These are phyloP conservation scores for Tryphoninae sp. DNA, from an alignment of 2,888 invertebrate species.

Conservation along the genomic window DNA sequence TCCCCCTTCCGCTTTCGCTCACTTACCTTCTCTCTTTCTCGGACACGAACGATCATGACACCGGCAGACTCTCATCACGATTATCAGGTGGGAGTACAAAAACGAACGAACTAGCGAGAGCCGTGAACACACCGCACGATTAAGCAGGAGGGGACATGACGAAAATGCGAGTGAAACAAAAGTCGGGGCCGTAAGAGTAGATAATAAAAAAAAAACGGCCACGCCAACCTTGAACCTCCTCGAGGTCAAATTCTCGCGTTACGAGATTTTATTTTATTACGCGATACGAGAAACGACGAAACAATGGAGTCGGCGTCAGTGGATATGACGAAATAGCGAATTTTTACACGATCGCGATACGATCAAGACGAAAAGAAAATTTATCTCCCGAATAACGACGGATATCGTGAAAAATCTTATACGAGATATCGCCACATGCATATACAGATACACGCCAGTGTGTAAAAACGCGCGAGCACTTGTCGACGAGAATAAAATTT, in stretches of 20 bases:
- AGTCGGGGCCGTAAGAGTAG: neutral
- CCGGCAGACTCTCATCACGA: conserved; percentile 5
- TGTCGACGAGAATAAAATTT: conserved; percentile 19
- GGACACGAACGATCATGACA: conserved; percentile 31
- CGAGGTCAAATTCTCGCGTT: conserved; percentile 3
- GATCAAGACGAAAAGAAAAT: neutral
- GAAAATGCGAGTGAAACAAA: conserved; percentile 19
- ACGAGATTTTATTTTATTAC: conserved; percentile 9
- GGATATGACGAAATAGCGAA: neutral
- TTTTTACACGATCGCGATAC: neutral
- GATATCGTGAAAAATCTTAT: conserved; percentile 10
- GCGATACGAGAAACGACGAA: neutral
- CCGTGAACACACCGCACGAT: conserved; percentile 32
- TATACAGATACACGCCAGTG: neutral
- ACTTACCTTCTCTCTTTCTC: conserved; percentile 9
- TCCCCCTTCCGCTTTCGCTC: neutral
- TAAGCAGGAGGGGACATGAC: neutral
- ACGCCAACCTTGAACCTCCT: neutral
- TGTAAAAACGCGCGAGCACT: neutral
- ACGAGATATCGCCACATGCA: neutral
- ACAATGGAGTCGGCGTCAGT: neutral
- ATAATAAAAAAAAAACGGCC: conserved; percentile 16
- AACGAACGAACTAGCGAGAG: neutral
- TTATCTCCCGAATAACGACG: neutral
- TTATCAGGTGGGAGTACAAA: conserved; percentile 44